A percentile compares a stretch with the other conserved stretches of the same genome.
Evolutionary conservation across 2,888 invertebrate species (phyloP).

Genomic region (Lottia gigantea): DNA sequence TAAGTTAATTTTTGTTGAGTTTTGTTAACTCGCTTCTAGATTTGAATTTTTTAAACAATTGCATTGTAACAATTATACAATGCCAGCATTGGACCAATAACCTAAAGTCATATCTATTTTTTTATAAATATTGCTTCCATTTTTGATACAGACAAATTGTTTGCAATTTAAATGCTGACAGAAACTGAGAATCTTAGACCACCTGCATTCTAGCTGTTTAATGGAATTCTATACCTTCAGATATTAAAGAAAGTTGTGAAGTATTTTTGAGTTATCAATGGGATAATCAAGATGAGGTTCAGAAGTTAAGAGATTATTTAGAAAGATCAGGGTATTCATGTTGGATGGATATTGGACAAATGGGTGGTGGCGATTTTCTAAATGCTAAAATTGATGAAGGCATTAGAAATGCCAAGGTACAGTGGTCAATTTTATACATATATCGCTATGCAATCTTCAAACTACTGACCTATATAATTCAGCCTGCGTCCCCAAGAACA

Average conservation of each 20-base stretch:
- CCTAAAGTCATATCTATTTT: too few species aligned
- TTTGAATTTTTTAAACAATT: too few species aligned
- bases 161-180: background rate
- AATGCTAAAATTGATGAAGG: conserved; percentile 68
- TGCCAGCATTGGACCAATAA: background rate
- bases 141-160: too few species aligned
- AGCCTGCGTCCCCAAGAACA: too few species aligned
- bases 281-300: conserved; percentile 68
- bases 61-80: too few species aligned
- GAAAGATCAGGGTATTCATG: conserved; percentile 68
- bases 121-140: too few species aligned
- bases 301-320: conserved; percentile 62
- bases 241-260: conserved; percentile 43
- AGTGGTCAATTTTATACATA: background rate
- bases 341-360: conserved; percentile 70
- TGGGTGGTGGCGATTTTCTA: conserved; percentile 68
- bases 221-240: background rate
- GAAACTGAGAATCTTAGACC: too few species aligned
- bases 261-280: conserved; percentile 70
- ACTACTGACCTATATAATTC: too few species aligned
- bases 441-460: too few species aligned
- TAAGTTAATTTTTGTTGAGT: too few species aligned
- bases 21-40: too few species aligned
- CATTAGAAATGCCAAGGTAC: conserved; percentile 67
- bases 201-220: background rate